phyloP scores from a whole-genome alignment of 2,888 invertebrate genomes.

The Leptogaster cylindrica region DNA sequence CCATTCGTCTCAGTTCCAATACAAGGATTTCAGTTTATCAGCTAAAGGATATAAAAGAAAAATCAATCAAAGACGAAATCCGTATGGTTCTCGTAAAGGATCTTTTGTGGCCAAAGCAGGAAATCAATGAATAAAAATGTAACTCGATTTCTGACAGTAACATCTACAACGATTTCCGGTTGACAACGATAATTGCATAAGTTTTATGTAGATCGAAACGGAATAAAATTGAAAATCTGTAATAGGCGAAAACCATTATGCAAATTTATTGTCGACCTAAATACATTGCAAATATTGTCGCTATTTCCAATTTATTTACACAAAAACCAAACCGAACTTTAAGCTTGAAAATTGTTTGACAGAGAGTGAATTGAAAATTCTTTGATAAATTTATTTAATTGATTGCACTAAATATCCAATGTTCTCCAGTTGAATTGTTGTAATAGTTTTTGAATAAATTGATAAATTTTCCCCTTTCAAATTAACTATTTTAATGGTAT shows the following conservation, averaged over 20 bases:
- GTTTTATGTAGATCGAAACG: too few relatives aligned
- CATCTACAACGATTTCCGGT: background rate
- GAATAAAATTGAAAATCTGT: too few relatives aligned
- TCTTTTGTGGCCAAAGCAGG: background rate
- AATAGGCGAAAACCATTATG: background rate
- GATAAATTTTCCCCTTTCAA: too few relatives aligned
- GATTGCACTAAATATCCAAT: too few relatives aligned
- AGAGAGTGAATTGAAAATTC: background rate
- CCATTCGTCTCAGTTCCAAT: background rate
- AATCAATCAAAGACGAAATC: background rate
- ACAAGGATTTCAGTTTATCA: background rate
- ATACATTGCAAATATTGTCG: background rate
- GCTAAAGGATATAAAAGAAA: background rate
- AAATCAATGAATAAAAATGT: background rate
- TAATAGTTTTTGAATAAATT: too few relatives aligned
- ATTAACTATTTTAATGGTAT: too few relatives aligned
- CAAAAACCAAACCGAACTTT: background rate
- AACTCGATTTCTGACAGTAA: background rate
- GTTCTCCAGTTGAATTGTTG: too few relatives aligned
- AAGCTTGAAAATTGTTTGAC: background rate
- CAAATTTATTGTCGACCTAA: background rate
- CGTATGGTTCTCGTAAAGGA: background rate
- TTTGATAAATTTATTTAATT: constrained; percentile 7
- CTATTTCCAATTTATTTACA: background rate
- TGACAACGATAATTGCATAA: too few relatives aligned